These are phyloP conservation scores for Lophura nycthemera DNA, from an alignment of 2,113 vertebrate genomes.

Conservation along the genomic window DNA sequence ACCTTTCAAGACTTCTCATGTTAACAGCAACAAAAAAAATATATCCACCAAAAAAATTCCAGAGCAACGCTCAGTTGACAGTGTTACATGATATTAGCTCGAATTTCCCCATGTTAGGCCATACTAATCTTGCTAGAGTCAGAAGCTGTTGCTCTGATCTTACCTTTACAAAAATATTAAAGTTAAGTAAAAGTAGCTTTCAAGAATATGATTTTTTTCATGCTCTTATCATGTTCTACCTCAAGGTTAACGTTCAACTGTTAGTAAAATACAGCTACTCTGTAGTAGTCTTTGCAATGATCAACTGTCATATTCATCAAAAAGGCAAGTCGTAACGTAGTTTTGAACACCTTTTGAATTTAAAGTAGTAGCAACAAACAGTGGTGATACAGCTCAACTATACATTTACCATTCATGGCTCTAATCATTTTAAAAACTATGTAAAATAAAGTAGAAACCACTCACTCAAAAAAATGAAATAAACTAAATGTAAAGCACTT, in stretches of 20 bases:
- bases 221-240: neutral
- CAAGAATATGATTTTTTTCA: neutral
- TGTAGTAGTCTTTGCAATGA: neutral
- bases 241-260: neutral
- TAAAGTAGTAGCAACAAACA: neutral
- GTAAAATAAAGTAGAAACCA: neutral
- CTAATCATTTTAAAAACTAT: neutral
- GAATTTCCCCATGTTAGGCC: neutral
- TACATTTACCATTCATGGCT: neutral
- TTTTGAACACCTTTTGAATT: neutral
- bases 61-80: neutral
- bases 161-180: neutral
- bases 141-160: neutral
- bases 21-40: neutral
- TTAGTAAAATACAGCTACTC: neutral
- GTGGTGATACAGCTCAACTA: neutral
- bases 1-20: neutral
- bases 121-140: neutral
- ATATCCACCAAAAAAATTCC: neutral
- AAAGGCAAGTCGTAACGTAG: neutral
- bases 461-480: neutral
- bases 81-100: neutral
- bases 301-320: neutral
- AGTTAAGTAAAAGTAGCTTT: neutral
- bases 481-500: neutral